Conservation (phyloP, 2,888 invertebrate genomes). For the Epirrhoe alternata region DNA sequence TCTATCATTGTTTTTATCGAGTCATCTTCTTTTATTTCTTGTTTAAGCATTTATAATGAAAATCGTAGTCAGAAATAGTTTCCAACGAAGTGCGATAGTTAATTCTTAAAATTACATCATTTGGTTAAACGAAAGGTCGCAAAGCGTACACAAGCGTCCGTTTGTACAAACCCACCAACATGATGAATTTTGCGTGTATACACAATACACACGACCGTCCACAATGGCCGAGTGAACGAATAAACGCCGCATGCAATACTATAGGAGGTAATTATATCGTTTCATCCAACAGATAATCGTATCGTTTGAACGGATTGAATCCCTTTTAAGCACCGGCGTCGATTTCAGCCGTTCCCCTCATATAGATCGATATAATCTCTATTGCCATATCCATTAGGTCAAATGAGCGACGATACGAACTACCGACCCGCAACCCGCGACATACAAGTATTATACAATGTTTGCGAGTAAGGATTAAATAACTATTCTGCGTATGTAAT, state of each 20-base stretch:
- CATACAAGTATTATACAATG: conserved; percentile 59
- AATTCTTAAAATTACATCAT: conserved; percentile 22
- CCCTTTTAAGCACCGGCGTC: conserved; percentile 70
- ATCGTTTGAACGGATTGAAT: conserved; percentile 71
- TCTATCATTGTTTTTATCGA: no score
- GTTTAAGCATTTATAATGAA: neutral
- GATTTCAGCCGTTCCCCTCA: conserved; percentile 60
- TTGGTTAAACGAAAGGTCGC: conserved; percentile 21
- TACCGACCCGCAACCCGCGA: conserved; percentile 55
- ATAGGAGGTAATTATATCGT: conserved; percentile 64
- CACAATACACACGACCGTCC: conserved; percentile 29
- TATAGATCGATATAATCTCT: conserved; percentile 66
- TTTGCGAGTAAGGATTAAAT: conserved; percentile 78
- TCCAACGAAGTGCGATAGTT: conserved; percentile 10
- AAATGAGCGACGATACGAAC: conserved; percentile 56
- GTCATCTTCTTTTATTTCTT: neutral
- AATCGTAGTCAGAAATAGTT: neutral
- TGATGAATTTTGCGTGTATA: conserved; percentile 37
- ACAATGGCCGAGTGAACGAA: conserved; percentile 47
- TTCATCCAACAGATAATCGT: conserved; percentile 65
- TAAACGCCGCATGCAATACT: conserved; percentile 54
- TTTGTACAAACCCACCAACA: conserved; percentile 26
- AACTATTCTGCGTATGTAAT: conserved; percentile 79
- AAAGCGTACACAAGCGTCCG: conserved; percentile 19
- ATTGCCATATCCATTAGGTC: conserved; percentile 67